phyloP scores from a whole-genome alignment of 2,113 vertebrate species.

The Poeciliopsis prolifica region DNA sequence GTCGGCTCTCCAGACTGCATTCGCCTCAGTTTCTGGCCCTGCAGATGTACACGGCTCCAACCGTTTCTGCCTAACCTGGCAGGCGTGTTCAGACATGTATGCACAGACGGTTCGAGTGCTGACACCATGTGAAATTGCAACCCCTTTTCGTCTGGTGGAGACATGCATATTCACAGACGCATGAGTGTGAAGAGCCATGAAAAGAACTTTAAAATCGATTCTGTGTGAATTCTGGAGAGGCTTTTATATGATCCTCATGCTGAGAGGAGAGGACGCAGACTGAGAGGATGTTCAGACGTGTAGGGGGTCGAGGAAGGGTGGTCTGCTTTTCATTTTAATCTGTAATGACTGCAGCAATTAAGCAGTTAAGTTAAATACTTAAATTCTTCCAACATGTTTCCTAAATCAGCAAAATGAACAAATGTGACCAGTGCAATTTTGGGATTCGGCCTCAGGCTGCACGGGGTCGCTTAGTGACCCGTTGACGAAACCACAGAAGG shows the following conservation, averaged over 20 bases:
- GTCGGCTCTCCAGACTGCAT: neutral
- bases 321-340: constrained; percentile 50
- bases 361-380: constrained; percentile 55
- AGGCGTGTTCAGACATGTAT: constrained; percentile 21
- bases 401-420: constrained; percentile 14
- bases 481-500: constrained; percentile 1
- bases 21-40: neutral
- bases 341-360: constrained; percentile 61
- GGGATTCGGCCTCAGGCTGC: constrained; percentile 35
- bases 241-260: constrained; percentile 46
- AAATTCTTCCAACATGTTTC: constrained; percentile 71
- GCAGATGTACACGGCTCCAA: neutral
- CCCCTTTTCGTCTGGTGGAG: constrained; percentile 17
- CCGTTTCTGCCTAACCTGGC: constrained; percentile 1
- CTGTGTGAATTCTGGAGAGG: constrained; percentile 36
- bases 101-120: constrained; percentile 2
- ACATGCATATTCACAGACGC: constrained; percentile 1
- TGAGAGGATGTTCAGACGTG: constrained; percentile 15
- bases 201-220: constrained; percentile 30
- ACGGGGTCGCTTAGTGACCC: constrained; percentile 40
- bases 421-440: constrained; percentile 2
- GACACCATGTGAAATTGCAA: constrained; percentile 37
- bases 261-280: neutral
- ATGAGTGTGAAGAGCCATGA: constrained; percentile 28
- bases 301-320: constrained; percentile 37